Conservation (phyloP, 1,140 invertebrate species). For the Saxidomus purpurata region DNA sequence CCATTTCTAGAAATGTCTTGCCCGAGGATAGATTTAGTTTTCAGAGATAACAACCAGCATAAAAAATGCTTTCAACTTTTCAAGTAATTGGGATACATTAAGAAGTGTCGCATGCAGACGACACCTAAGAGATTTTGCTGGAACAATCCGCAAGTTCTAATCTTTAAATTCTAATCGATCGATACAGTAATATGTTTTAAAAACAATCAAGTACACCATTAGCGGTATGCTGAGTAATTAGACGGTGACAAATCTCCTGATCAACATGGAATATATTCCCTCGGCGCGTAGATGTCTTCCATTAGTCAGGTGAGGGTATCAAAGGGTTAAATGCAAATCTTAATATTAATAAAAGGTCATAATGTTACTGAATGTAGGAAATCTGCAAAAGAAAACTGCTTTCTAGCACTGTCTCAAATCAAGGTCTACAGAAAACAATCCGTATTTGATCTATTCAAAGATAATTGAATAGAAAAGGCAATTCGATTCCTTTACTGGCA, state of each 20-base stretch:
- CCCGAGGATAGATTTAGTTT: background rate
- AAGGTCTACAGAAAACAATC: no score
- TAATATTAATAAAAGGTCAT: no score
- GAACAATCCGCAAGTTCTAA: background rate
- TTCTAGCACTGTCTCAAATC: no score
- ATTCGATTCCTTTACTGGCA: no score
- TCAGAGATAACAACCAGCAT: background rate
- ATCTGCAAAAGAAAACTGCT: no score
- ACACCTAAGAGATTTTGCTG: background rate
- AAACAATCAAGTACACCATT: background rate
- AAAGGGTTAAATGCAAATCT: no score
- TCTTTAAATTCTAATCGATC: constrained; percentile 13
- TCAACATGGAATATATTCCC: background rate
- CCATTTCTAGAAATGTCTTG: background rate
- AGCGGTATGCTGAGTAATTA: background rate
- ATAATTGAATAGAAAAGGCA: no score
- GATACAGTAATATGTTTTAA: background rate
- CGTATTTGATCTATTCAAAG: no score
- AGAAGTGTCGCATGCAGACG: background rate
- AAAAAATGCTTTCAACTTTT: background rate
- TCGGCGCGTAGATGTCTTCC: no score
- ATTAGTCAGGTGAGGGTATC: no score
- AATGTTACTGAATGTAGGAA: no score
- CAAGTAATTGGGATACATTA: background rate
- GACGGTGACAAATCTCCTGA: background rate